Evolutionary conservation across 1,140 invertebrate genomes (phyloP).

Genomic region (Galleria mellonella): DNA sequence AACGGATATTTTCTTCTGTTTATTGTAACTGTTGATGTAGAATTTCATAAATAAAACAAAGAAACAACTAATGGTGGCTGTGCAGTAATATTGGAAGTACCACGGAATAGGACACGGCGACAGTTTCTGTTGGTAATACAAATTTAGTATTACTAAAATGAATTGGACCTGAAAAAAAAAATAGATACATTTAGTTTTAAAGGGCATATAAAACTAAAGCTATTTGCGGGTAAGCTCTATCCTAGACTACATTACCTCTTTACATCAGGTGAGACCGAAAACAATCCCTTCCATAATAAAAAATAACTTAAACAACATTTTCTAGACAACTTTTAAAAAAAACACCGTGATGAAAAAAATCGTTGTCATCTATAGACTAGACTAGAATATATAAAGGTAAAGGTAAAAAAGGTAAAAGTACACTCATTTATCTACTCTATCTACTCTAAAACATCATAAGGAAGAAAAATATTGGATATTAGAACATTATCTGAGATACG

Average conservation of each 20-base stretch:
- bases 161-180: slow-evolving; percentile 83
- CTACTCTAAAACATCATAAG: no score
- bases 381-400: no score
- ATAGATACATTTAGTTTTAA: neutral
- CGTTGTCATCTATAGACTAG: no score
- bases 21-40: slow-evolving; percentile 84
- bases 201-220: neutral
- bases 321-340: no score
- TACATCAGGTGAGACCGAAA: neutral
- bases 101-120: slow-evolving; percentile 85
- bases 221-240: neutral
- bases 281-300: no score
- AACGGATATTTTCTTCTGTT: neutral
- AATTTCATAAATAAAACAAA: slow-evolving; percentile 91
- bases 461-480: no score
- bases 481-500: no score
- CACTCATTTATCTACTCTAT: no score
- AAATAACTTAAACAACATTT: no score
- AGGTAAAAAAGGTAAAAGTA: no score
- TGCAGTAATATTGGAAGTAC: slow-evolving; percentile 76
- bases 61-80: slow-evolving; percentile 83
- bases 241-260: neutral
- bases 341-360: no score
- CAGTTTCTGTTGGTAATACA: slow-evolving; percentile 79
- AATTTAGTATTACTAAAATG: slow-evolving; percentile 80